Conservation (phyloP, 2,888 invertebrate species). For the Philonicus albiceps region DNA sequence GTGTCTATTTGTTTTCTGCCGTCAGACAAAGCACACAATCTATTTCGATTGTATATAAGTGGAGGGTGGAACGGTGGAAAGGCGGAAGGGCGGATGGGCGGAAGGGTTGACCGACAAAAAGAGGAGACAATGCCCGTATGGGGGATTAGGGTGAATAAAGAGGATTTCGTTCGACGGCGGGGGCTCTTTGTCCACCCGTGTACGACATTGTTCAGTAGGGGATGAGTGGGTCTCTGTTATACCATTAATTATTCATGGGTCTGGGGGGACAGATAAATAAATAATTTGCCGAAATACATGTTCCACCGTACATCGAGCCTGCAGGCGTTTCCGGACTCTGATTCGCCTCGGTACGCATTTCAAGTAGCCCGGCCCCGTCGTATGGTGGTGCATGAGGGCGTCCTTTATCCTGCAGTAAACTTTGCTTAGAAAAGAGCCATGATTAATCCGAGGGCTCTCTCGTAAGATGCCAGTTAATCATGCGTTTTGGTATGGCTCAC, state of each 20-base stretch:
- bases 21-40: not conserved
- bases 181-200: not conserved
- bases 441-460: not conserved
- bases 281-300: constrained; percentile 12
- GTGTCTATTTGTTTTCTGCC: constrained; percentile 16
- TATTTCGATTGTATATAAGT: not conserved
- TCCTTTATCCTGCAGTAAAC: not conserved
- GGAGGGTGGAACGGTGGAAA: not conserved
- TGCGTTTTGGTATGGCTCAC: not conserved
- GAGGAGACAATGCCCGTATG: not conserved
- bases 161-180: not conserved
- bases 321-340: not conserved
- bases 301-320: not conserved
- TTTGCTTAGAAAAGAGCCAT: not conserved
- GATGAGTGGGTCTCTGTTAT: not conserved
- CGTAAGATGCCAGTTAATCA: not conserved
- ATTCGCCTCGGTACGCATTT: not conserved
- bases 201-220: not conserved
- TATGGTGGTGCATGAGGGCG: not conserved
- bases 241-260: constrained; percentile 19
- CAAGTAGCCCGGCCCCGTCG: not conserved
- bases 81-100: too few species aligned
- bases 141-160: not conserved
- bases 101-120: not conserved
- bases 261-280: constrained; percentile 7